Evolutionary conservation across 2,113 vertebrate genomes (phyloP).

Genomic region (Lamprotornis superbus): DNA sequence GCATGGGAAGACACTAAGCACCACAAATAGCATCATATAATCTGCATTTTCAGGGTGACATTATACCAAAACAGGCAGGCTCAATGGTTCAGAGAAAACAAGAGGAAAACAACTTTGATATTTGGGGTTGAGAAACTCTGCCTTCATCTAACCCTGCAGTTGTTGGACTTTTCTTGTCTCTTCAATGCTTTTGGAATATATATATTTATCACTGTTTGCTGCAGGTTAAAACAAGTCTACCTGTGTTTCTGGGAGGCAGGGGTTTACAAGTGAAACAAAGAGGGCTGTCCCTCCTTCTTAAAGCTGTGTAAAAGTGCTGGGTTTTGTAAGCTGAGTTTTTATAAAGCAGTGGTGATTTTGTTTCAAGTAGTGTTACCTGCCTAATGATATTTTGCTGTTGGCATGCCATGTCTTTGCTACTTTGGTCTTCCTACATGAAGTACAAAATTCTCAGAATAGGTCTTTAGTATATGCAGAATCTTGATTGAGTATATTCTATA

Average conservation of each 20-base stretch:
- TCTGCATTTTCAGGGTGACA: constrained; percentile 30
- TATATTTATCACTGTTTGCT: not conserved
- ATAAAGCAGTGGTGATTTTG: not conserved
- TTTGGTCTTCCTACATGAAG: not conserved
- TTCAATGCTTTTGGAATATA: not conserved
- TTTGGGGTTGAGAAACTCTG: not conserved
- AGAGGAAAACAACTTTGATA: not conserved
- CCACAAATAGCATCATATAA: not conserved
- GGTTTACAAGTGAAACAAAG: not conserved
- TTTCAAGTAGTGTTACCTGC: not conserved
- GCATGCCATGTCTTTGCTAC: not conserved
- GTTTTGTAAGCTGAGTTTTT: not conserved
- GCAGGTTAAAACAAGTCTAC: not conserved
- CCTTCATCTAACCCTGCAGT: not conserved
- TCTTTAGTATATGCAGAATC: not conserved
- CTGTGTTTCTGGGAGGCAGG: not conserved
- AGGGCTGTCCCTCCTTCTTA: not conserved
- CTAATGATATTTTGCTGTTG: not conserved
- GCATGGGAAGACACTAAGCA: not conserved
- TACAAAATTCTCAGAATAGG: not conserved
- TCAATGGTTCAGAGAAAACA: not conserved
- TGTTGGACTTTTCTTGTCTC: not conserved
- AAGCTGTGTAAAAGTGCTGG: not conserved
- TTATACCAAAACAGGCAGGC: not conserved
- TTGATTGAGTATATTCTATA: not conserved